Base-by-base conservation (phyloP, 1,140 invertebrate genomes). In the Eumeta japonica region DNA sequence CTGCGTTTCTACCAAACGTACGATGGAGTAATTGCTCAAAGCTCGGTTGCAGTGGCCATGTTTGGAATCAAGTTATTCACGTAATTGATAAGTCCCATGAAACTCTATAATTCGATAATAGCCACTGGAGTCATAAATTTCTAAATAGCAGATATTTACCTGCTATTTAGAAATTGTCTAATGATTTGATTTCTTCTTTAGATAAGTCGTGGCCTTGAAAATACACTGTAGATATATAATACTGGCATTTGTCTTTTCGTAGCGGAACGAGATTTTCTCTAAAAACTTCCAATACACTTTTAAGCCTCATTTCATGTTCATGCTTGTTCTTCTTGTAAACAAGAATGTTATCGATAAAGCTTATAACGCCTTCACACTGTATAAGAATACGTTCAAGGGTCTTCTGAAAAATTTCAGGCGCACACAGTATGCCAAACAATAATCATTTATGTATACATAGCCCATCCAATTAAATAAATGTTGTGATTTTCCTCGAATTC, bases 371-470 rank as follows among this genome's bases (percentile, higher is more conserved):
- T 30, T 30, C 28, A 30, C 28, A 30, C 7, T 12, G 7, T 5
- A 30, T 7, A 7, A 30, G 12, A 5, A 30, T 30, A 9, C 12
- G 5, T 30, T 30, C 28, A 13, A 30, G 28, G 4, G 12, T 30
- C 13, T 30, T 30, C 13, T 30, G 28, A 13, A 30, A 30, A 7
- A 30, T 30, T 13, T 30, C 28, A 5, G 28, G 28, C 9, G 28
- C 28, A 30, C 28, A 30, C 12, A 12, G 13, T 5, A 30, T 30
- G 7, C 28, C 28, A 30, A 30, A 30, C 28, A 30, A 10, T 13
- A 30, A 12, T 4, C 28, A 4, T 30, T 30, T 30, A 12, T 30
- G 13, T 13, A 7, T 47, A 35, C 5, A 12, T 9, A 30, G 28
- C 13, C 28, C 28, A 5, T 13, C 13, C 7, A 5, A 10, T 9